These are phyloP conservation scores for Lordiphosa clarofinis DNA, from an alignment of 1,140 invertebrate genomes.

Conservation along the genomic window DNA sequence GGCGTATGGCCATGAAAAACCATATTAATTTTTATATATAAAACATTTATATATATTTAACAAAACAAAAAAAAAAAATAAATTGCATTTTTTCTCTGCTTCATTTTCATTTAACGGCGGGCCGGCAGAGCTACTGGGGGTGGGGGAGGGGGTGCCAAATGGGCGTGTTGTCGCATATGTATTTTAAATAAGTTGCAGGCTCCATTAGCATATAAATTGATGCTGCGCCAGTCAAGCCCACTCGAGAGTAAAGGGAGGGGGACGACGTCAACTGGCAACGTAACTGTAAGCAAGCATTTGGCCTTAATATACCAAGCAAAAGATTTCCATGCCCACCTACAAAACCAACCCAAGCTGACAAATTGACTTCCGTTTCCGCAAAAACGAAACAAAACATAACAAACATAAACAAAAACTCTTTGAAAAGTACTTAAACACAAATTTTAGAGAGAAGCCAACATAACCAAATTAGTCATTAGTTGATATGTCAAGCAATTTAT, in stretches of 20 bases:
- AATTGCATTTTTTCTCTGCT: slow-evolving; percentile 6
- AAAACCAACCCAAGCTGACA: slow-evolving; percentile 51
- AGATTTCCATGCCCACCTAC: slow-evolving; percentile 27
- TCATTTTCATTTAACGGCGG: slow-evolving; percentile 40
- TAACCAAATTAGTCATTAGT: slow-evolving; percentile 78
- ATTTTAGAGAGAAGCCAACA: slow-evolving; percentile 53
- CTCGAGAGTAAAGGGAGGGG: background rate
- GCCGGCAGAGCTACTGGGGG: too few relatives aligned
- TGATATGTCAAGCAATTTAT: slow-evolving; percentile 62
- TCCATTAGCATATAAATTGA: slow-evolving; percentile 74
- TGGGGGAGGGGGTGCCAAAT: background rate
- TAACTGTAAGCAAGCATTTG: slow-evolving; percentile 49
- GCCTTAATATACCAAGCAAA: slow-evolving; percentile 1
- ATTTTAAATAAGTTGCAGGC: slow-evolving; percentile 65
- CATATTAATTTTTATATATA: slow-evolving; percentile 57
- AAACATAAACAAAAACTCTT: slow-evolving; percentile 16
- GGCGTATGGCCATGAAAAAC: slow-evolving; percentile 40
- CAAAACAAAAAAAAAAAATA: slow-evolving; percentile 24
- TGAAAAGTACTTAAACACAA: slow-evolving; percentile 32
- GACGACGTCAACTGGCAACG: background rate
- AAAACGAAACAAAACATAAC: slow-evolving; percentile 23
- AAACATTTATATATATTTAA: slow-evolving; percentile 65
- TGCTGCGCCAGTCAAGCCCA: slow-evolving; percentile 31
- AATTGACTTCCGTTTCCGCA: slow-evolving; percentile 77
- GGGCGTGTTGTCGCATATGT: slow-evolving; percentile 58